Percentiles rank a stretch among this genome's conserved stretches.
These are phyloP conservation scores for Colostygia pectinataria DNA, from an alignment of 2,888 invertebrate species.

Conservation along the genomic window DNA sequence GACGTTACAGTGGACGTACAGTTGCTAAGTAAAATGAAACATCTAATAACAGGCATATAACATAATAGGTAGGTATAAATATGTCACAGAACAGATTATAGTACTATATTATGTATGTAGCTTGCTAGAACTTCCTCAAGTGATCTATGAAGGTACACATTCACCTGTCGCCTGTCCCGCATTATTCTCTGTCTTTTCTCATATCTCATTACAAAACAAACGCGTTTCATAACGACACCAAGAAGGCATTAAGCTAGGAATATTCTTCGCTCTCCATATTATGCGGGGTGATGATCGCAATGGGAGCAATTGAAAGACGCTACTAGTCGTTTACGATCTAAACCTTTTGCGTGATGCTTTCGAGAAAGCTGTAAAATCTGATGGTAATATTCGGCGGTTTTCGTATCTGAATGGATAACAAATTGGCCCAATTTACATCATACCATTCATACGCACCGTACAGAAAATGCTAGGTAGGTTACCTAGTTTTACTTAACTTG, in stretches of 20 bases:
- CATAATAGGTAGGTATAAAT: no score
- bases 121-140: no score
- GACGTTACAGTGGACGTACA: no score
- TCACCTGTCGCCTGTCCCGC: no score
- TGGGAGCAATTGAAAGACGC: conserved; percentile 26
- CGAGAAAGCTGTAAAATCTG: conserved; percentile 21
- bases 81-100: no score
- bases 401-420: conserved; percentile 14
- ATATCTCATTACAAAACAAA: conserved; percentile 21
- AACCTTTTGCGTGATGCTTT: conserved; percentile 15
- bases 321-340: conserved; percentile 29
- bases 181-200: no score
- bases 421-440: background rate
- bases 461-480: no score
- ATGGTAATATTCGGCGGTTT: conserved; percentile 20
- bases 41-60: no score
- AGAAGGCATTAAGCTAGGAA: conserved; percentile 26
- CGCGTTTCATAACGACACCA: conserved; percentile 26
- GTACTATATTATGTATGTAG: no score
- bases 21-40: no score
- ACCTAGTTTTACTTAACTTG: no score
- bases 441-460: conserved; percentile 1
- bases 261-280: conserved; percentile 34
- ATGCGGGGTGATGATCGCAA: conserved; percentile 34
- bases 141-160: no score